A percentile compares a stretch with the other conserved stretches of the same genome.
These are phyloP conservation scores for Astropecten irregularis DNA, from an alignment of 53 echinoderm and acorn worm species.

Conservation along the genomic window DNA sequence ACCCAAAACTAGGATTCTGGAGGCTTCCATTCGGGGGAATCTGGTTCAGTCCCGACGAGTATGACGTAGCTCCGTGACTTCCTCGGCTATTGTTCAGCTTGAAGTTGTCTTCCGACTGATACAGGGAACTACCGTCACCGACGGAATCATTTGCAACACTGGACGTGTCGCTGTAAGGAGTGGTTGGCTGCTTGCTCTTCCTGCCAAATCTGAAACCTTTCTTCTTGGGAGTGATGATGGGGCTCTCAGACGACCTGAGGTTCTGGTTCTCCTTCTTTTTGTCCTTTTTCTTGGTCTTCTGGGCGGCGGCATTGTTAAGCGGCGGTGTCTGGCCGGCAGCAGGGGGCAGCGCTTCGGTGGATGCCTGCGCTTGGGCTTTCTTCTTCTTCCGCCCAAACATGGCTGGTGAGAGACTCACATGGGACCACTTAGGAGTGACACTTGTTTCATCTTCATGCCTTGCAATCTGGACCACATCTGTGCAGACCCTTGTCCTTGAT, in stretches of 20 bases:
- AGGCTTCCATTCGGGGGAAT: constrained; percentile 1
- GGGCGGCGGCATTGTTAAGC: not conserved
- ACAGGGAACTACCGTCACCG: constrained; percentile 13
- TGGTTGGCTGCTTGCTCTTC: constrained; percentile 19
- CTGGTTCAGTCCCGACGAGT: not conserved
- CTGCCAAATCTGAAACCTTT: constrained; percentile 15
- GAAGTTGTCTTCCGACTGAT: constrained; percentile 1
- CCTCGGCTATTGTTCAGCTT: constrained; percentile 9
- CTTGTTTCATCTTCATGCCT: too few species aligned
- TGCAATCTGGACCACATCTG: too few species aligned
- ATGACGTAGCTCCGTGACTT: not conserved
- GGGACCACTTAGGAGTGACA: not conserved
- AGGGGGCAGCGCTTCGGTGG: not conserved
- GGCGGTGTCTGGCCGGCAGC: not conserved
- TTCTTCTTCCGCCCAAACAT: constrained; percentile 50
- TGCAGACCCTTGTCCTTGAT: too few species aligned
- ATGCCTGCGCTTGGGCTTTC: constrained; percentile 16
- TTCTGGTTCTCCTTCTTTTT: constrained; percentile 27
- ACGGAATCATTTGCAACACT: constrained; percentile 34
- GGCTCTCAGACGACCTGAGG: not conserved
- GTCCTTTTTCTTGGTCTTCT: constrained; percentile 38
- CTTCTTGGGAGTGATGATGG: constrained; percentile 15
- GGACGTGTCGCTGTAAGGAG: constrained; percentile 19
- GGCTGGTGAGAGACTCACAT: not conserved
- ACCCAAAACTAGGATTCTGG: not conserved